These are phyloP conservation scores for Anastrepha obliqua DNA, from an alignment of 1,140 invertebrate genomes.

Conservation along the genomic window DNA sequence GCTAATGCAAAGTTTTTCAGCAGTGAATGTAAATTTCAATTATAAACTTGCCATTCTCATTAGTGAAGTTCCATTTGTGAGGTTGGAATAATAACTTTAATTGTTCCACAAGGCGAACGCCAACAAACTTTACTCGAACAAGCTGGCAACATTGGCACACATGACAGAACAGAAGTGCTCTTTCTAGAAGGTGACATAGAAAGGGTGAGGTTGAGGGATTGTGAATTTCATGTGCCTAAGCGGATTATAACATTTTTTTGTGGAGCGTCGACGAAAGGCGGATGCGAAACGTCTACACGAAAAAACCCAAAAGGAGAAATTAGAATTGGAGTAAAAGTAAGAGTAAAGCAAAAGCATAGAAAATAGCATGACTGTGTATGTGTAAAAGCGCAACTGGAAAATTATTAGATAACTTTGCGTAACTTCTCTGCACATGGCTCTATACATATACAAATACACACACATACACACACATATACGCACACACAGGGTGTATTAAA, in stretches of 20 bases:
- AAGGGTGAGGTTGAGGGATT: not conserved
- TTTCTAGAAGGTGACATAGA: too few species aligned
- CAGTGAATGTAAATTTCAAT: slow-evolving; percentile 46
- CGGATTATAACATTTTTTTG: slow-evolving; percentile 24
- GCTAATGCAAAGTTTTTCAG: not conserved
- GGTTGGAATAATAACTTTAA: not conserved
- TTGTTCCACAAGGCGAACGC: slow-evolving; percentile 8
- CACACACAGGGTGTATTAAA: not conserved
- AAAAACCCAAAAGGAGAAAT: not conserved
- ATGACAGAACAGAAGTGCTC: not conserved
- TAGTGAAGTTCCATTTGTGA: slow-evolving; percentile 37
- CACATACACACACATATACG: not conserved
- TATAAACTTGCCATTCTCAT: slow-evolving; percentile 41
- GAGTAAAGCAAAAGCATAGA: not conserved
- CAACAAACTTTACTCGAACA: slow-evolving; percentile 2
- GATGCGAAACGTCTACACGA: not conserved
- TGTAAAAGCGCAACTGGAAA: not conserved
- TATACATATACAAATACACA: not conserved
- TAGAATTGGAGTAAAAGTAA: not conserved
- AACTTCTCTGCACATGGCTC: not conserved
- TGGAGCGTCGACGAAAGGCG: not conserved
- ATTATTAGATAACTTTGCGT: slow-evolving; percentile 49
- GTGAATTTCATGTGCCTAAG: not conserved
- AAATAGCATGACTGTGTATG: not conserved
- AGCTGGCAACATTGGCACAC: not conserved